phyloP scores from a whole-genome alignment of 2,888 invertebrate species.

The Phlogophora meticulosa region DNA sequence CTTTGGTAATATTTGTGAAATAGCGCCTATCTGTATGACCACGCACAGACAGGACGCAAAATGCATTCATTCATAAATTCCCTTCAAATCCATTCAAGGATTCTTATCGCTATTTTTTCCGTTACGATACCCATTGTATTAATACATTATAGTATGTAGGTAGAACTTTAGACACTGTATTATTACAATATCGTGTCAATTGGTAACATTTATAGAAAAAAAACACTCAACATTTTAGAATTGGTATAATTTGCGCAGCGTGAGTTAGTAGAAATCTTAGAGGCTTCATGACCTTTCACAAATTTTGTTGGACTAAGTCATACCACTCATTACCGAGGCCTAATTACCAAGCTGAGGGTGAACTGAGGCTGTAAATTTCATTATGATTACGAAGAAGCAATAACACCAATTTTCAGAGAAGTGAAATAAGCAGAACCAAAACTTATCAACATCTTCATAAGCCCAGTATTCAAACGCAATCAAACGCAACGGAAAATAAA shows the following conservation, averaged over 20 bases:
- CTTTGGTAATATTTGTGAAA: conserved; percentile 17
- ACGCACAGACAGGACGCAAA: conserved; percentile 39
- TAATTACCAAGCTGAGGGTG: too few species aligned
- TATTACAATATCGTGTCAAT: conserved; percentile 7
- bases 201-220: neutral
- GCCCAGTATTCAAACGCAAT: neutral
- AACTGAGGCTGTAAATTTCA: too few species aligned
- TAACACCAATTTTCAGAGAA: neutral
- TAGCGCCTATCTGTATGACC: conserved; percentile 8
- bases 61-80: conserved; percentile 62
- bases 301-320: too few species aligned
- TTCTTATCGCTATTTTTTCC: conserved; percentile 63
- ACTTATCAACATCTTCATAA: neutral
- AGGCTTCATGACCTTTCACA: too few species aligned
- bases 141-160: conserved; percentile 41
- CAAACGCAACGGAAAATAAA: conserved; percentile 35
- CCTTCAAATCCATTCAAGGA: conserved; percentile 60
- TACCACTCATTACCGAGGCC: too few species aligned
- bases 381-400: too few species aligned
- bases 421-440: neutral
- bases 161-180: conserved; percentile 32
- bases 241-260: neutral
- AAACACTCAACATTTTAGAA: neutral
- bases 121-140: conserved; percentile 47
- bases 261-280: neutral